Conservation (phyloP, 1,140 invertebrate genomes). For the Trichomalopsis sarcophagae region DNA sequence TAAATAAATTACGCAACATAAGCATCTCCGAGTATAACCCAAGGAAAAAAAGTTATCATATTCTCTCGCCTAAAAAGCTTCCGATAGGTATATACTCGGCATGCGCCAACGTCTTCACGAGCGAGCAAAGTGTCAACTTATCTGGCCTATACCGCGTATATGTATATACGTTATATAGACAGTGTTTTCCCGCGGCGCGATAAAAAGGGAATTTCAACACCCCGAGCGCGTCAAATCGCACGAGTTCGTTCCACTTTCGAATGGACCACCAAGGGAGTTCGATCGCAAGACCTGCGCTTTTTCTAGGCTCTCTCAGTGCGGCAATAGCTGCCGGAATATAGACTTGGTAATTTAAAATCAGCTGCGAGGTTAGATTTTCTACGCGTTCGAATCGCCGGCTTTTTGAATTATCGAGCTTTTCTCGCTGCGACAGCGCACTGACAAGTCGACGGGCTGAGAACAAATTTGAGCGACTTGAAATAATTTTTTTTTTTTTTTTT, state of each 20-base stretch:
- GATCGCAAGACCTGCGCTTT: background rate
- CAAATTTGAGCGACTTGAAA: background rate
- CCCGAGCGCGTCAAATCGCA: background rate
- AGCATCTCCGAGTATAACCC: background rate
- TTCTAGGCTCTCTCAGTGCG: background rate
- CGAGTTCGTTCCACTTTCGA: conserved; percentile 31
- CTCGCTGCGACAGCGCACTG: background rate
- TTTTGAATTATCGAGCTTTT: background rate
- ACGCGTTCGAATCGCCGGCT: background rate
- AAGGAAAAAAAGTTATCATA: background rate
- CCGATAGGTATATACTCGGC: no score
- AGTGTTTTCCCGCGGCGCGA: background rate
- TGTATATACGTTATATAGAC: background rate
- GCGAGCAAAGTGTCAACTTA: no score
- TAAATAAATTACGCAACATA: no score
- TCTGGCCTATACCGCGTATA: no score
- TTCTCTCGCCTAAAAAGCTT: background rate
- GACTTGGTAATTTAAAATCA: background rate
- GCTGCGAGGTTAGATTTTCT: conserved; percentile 35
- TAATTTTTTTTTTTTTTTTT: background rate
- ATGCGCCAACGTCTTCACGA: no score
- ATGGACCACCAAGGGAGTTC: background rate
- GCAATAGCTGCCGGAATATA: background rate
- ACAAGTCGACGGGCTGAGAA: background rate
- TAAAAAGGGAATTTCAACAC: conserved; percentile 36